Evolutionary conservation across 1,140 invertebrate species (phyloP), one percentile per base, ranked within the genome.

Genomic region (Spodoptera litura): DNA sequence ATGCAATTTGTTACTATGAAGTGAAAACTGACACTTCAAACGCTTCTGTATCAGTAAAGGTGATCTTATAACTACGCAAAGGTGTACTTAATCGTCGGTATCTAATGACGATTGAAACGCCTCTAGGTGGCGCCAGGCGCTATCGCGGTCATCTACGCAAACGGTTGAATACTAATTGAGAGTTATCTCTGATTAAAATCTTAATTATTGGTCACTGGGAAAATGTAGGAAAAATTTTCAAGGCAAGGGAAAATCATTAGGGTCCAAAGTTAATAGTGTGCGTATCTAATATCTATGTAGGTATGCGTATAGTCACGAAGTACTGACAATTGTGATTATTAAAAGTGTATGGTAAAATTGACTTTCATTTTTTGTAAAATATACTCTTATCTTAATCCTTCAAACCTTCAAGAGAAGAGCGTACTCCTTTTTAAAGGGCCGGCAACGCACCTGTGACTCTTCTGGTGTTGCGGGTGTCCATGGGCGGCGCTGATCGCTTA

Each of bases 21-120:
- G 15, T 15, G 12, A 55, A 55, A 55, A 55, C 5, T 61, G 12
- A 25, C 58, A 31, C 58, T 31, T 31, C 20, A 68, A 51, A 68
- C 38, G 6, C 38, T 11, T 68, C 9, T 4, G 51, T 83, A 83
- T 85, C 82, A 84, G 74, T 84, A 55, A 55, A 68, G 64, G 38
- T 68, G 49, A 13, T 68, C 64, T 68, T 68, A 68, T 51, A 51
- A 11, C 11, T 68, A 49, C 52, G n/a, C 58, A 27, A 56, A 44
- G 61, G 51, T 66, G 61, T 25, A 81, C 85, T 86, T 88, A 89
- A 91, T 88, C 82, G 84, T 84, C 83, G 78, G 78, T 83, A 85
- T 84, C 81, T 88, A 85, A 88, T 86, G 82, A 87, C 89, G 85
- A 90, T 89, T 86, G 87, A 87, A 83, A 76, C 75, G 83, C 78